Evolutionary conservation across 2,797 vertebrate species (phyloP).

Genomic region (Parotocinclus haroldoi): DNA sequence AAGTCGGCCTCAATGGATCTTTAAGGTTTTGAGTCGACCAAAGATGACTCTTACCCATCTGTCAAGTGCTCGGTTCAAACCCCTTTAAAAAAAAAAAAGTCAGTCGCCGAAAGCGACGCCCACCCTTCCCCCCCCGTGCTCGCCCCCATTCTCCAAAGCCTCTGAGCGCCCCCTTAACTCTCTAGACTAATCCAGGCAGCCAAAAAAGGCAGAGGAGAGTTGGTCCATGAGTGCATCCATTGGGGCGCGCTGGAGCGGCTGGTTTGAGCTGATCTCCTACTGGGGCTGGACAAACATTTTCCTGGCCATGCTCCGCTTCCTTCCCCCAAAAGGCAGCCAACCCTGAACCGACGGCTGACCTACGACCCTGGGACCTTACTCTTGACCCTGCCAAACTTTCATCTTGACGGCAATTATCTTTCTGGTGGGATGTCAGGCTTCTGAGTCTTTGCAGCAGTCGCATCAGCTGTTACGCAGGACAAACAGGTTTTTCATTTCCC

Average conservation of each 20-base stretch:
- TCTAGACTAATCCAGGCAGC: constrained; percentile 42
- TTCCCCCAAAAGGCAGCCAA: constrained; percentile 57
- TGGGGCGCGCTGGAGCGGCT: constrained; percentile 71
- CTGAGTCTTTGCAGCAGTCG: too few relatives aligned
- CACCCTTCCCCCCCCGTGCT: constrained; percentile 19
- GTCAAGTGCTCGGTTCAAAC: constrained; percentile 35
- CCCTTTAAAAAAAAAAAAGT: neutral
- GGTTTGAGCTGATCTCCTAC: constrained; percentile 65
- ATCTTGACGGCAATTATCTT: constrained; percentile 67
- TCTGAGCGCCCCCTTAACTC: constrained; percentile 18
- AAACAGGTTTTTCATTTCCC: neutral
- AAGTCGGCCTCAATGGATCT: constrained; percentile 47
- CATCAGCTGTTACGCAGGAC: neutral
- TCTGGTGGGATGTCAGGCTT: neutral
- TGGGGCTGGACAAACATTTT: constrained; percentile 73
- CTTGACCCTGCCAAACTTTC: constrained; percentile 68
- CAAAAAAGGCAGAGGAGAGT: constrained; percentile 20
- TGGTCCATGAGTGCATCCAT: constrained; percentile 18
- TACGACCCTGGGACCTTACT: constrained; percentile 63
- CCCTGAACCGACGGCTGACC: constrained; percentile 71
- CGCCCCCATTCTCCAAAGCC: constrained; percentile 18
- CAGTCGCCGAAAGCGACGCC: constrained; percentile 17
- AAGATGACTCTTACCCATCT: constrained; percentile 53
- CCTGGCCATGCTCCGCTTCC: constrained; percentile 56
- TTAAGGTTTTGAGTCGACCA: constrained; percentile 41